Evolutionary conservation across 2,797 vertebrate species (phyloP).

Genomic region (Percopsis omiscomaycus): DNA sequence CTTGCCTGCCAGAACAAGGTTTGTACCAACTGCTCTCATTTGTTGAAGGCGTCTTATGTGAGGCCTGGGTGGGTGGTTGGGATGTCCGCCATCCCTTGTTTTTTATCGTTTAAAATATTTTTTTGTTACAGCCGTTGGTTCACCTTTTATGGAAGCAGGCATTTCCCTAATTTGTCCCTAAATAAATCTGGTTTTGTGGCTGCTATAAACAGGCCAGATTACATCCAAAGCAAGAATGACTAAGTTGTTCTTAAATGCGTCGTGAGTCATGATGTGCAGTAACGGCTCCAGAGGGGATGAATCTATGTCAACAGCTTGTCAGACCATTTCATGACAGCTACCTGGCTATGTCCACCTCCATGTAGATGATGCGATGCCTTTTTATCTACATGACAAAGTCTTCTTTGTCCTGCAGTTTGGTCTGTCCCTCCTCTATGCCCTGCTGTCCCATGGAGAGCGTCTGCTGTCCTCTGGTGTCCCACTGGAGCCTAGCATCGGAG

Average conservation of each 20-base stretch:
- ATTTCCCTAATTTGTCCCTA: no score
- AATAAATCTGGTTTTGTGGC: no score
- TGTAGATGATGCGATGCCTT: background rate
- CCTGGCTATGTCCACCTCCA: background rate
- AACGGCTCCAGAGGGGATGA: no score
- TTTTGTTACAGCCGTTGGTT: no score
- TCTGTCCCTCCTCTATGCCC: constrained; percentile 89
- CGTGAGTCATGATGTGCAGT: no score
- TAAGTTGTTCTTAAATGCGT: no score
- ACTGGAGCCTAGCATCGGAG: constrained; percentile 79
- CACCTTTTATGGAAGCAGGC: no score
- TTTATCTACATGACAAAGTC: background rate
- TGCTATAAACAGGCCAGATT: no score
- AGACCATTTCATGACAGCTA: background rate
- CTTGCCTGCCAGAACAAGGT: constrained; percentile 94
- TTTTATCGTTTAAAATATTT: no score
- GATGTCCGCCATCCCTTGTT: background rate
- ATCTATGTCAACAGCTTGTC: no score
- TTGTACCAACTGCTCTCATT: background rate
- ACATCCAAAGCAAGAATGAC: no score
- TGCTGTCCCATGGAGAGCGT: constrained; percentile 90
- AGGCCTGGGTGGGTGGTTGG: no score
- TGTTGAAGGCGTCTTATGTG: background rate
- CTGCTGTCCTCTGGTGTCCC: constrained; percentile 83
- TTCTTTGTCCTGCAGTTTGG: constrained; percentile 81